Evolutionary conservation across 1,140 invertebrate genomes (phyloP), one percentile per base, ranked within the genome.

Genomic region (Lutraria rhynchaena): DNA sequence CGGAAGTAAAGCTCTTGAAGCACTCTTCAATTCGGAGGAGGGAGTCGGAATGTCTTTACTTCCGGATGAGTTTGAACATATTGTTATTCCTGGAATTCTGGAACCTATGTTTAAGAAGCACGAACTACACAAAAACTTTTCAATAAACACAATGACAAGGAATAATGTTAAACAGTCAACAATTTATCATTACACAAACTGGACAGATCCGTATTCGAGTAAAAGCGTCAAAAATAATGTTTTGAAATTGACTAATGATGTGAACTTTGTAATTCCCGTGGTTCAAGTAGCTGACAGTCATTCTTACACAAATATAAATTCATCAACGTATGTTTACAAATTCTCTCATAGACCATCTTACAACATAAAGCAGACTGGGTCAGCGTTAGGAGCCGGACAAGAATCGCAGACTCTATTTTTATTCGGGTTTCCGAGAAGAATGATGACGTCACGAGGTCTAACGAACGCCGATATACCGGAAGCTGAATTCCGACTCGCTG

Each of bases 171-270:
- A 58, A 53, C 35, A 31, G 0, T 70, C 78, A 17, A 41, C 58
- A 22, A 46, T 81, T 33, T 73, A 44, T 53, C 55, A 63, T n/a
- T 81, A 73, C 31, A 71, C 78, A n/a, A 81, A 74, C 58, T 81
- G 78, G 78, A 73, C 69, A 19, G 78, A 81, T 53, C 78, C 78
- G 4, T 24, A 65, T 22, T 73, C 35, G 33, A 60, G 29, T 11
- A 27, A 63, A 15, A 53, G 31, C 24, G 61, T 73, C 7, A 61
- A 41, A 70, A 29, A 81, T 9, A 74, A 74, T 29, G 31, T 74
- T 13, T 22, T 81, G 17, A 33, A 31, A 22, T 37, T 81, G 17
- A 49, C 69, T n/a, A 81, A 67, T 3, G 78, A 81, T 24, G 55
- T 65, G 1, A 81, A 81, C 31, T 81, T 63, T 35, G 44, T 74